Evolutionary conservation across 2,113 vertebrate genomes (phyloP).

Genomic region (Lophochroa leadbeateri): DNA sequence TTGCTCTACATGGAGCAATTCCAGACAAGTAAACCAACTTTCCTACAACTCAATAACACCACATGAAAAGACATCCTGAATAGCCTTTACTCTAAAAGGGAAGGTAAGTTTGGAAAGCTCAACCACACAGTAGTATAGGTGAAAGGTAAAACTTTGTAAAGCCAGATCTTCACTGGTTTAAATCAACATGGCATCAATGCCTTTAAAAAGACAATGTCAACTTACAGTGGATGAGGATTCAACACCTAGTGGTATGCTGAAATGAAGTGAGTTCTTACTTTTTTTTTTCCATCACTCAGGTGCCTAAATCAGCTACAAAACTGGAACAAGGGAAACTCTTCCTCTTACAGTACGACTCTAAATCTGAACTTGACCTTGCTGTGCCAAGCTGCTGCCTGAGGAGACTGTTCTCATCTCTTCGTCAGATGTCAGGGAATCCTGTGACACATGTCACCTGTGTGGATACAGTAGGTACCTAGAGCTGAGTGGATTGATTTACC

Average conservation of each 20-base stretch:
- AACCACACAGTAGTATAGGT: neutral
- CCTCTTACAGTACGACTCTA: neutral
- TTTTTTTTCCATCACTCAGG: accelerated
- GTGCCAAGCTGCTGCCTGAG: neutral
- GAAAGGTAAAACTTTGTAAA: neutral
- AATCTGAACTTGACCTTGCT: neutral
- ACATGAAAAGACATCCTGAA: neutral
- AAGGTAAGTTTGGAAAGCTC: neutral
- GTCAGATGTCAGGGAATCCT: neutral
- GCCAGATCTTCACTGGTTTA: neutral
- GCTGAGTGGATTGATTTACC: neutral
- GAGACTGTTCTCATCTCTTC: neutral
- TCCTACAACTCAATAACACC: neutral
- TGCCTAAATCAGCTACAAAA: neutral
- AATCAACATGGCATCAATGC: neutral
- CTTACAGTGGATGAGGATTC: neutral
- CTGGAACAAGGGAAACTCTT: neutral
- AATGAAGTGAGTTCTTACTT: neutral
- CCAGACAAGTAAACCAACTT: neutral
- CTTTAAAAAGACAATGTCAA: neutral
- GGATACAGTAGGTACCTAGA: neutral
- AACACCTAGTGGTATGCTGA: neutral
- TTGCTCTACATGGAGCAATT: neutral
- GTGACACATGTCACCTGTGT: accelerated
- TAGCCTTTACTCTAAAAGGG: neutral